phyloP scores from a whole-genome alignment of 2,888 invertebrate species.

The Euproctis similis region DNA sequence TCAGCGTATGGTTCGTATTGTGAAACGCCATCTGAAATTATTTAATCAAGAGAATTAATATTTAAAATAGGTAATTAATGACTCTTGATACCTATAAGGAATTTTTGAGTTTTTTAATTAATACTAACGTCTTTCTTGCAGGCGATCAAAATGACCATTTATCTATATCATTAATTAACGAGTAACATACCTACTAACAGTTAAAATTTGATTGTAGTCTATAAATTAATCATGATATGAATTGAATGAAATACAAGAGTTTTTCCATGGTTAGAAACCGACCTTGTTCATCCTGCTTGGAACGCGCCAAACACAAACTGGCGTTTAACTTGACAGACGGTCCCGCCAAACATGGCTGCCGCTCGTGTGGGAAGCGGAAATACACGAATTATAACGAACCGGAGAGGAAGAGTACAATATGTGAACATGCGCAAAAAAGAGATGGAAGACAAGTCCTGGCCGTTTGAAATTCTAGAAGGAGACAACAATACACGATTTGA shows the following conservation, averaged over 20 bases:
- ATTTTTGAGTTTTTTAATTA: too few species aligned
- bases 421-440: conserved; percentile 56
- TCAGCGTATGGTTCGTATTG: not conserved
- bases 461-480: conserved; percentile 56
- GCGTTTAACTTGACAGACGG: conserved; percentile 72
- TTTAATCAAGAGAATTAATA: conserved; percentile 15
- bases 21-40: conserved; percentile 35
- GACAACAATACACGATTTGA: conserved; percentile 55
- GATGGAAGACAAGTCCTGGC: conserved; percentile 63
- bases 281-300: conserved; percentile 60
- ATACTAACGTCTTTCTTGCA: too few species aligned
- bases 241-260: conserved; percentile 13
- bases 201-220: too few species aligned
- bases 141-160: too few species aligned
- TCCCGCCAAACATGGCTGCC: conserved; percentile 74
- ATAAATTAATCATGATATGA: too few species aligned
- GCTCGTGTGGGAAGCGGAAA: conserved; percentile 72
- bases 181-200: too few species aligned
- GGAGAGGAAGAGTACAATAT: conserved; percentile 63
- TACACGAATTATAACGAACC: conserved; percentile 68
- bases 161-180: too few species aligned
- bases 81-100: too few species aligned
- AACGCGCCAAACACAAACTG: conserved; percentile 73
- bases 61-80: too few species aligned
- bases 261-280: conserved; percentile 45